phyloP scores from a whole-genome alignment of 2,113 vertebrate genomes.

The Salvelinus alpinus region DNA sequence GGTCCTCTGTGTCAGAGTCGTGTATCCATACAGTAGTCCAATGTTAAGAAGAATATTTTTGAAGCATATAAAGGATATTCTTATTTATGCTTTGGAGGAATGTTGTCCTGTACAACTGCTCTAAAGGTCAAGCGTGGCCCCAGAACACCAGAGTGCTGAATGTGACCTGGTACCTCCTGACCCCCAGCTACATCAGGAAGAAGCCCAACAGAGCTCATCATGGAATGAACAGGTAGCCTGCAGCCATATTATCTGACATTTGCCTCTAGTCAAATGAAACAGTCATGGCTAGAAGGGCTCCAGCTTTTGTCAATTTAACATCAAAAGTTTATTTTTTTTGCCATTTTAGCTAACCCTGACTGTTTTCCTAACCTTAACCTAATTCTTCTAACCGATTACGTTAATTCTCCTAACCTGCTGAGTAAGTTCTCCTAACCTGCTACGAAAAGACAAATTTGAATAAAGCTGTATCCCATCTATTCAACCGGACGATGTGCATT shows the following conservation, averaged over 20 bases:
- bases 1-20: not conserved
- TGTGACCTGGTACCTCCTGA: conserved; percentile 29
- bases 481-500: conserved; percentile 10
- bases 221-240: conserved; percentile 11
- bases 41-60: not conserved
- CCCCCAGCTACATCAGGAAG: conserved; percentile 25
- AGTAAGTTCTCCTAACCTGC: too few species aligned
- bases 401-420: too few species aligned
- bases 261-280: conserved; percentile 37
- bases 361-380: too few species aligned
- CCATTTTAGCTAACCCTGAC: too few species aligned
- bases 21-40: too few species aligned
- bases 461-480: too few species aligned
- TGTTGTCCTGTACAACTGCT: not conserved
- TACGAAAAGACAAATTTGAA: too few species aligned
- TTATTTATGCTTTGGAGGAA: not conserved
- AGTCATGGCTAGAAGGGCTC: too few species aligned
- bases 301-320: too few species aligned
- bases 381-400: too few species aligned
- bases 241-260: conserved; percentile 25
- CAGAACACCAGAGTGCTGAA: not conserved
- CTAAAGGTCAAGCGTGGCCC: conserved; percentile 38
- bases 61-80: not conserved
- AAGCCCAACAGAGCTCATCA: not conserved
- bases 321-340: too few species aligned